Conservation (phyloP, 2,113 vertebrate species). For the Tamias sibiricus region DNA sequence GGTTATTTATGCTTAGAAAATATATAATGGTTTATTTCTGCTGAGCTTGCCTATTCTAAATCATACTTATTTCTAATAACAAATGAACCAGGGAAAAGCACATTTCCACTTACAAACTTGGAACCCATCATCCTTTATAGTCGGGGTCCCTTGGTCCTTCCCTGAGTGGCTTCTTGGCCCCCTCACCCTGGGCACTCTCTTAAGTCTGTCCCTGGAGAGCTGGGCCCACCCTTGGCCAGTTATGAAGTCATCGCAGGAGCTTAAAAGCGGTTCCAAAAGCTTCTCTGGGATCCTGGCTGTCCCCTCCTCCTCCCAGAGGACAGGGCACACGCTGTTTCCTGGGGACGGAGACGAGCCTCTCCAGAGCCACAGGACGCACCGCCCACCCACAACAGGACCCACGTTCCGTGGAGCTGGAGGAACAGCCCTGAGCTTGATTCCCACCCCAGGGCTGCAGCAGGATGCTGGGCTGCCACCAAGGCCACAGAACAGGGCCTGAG, state of each 20-base stretch:
- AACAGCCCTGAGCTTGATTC: not conserved
- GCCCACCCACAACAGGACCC: not conserved
- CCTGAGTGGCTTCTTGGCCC: not conserved
- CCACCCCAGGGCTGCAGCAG: not conserved
- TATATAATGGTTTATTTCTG: not conserved
- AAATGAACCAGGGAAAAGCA: not conserved
- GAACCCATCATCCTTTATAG: not conserved
- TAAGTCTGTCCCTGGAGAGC: not conserved
- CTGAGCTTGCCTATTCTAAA: conserved; percentile 2
- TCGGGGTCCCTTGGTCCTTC: not conserved
- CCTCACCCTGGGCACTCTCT: not conserved
- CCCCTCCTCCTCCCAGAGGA: not conserved
- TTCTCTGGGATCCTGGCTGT: not conserved
- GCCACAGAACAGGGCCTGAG: not conserved
- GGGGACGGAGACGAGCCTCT: not conserved
- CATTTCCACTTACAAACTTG: not conserved
- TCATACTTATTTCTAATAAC: conserved; percentile 24
- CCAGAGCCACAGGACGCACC: no score
- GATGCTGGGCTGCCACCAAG: rapidly evolving
- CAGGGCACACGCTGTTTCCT: not conserved
- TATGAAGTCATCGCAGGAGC: not conserved
- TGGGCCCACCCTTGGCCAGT: not conserved
- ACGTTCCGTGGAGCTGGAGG: not conserved
- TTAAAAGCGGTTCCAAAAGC: not conserved
- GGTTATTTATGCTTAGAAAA: conserved; percentile 9